Percentiles rank a stretch among this genome's conserved stretches.
Evolutionary conservation across 2,888 invertebrate genomes (phyloP).

Genomic region (Lasioglossum morio): DNA sequence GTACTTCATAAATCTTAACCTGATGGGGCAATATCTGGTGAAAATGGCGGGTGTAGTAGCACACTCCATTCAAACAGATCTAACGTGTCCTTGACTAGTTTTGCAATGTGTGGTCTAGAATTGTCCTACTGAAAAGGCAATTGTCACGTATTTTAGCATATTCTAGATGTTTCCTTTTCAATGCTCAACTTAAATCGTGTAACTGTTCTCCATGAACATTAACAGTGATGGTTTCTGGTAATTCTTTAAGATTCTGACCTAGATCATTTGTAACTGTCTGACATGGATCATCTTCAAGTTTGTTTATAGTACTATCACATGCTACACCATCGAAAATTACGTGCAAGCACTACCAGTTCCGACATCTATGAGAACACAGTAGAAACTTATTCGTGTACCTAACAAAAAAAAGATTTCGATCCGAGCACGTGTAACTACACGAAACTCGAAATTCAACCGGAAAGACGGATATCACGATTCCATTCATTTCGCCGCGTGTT

Average conservation of each 20-base stretch:
- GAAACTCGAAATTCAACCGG: constrained; percentile 28
- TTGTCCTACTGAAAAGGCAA: neutral
- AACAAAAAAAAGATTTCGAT: neutral
- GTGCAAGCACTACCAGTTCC: no score
- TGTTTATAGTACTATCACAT: no score
- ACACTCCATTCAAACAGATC: neutral
- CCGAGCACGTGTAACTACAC: neutral
- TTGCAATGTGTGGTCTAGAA: neutral
- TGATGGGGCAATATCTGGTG: neutral
- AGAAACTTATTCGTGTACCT: neutral
- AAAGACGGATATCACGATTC: neutral
- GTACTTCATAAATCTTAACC: no score
- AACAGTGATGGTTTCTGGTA: no score
- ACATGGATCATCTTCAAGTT: no score
- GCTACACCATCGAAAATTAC: no score
- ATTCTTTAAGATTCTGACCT: no score
- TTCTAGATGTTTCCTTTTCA: no score
- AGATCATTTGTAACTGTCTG: no score
- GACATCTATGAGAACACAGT: no score
- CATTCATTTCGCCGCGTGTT: neutral
- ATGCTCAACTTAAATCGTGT: neutral
- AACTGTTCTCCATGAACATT: no score
- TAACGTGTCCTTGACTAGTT: neutral
- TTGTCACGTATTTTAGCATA: no score
- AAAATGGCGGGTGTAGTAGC: neutral